Evolutionary conservation across 2,888 invertebrate genomes (phyloP), one percentile per base, ranked within the genome.

Genomic region (Mycalesis mineus): DNA sequence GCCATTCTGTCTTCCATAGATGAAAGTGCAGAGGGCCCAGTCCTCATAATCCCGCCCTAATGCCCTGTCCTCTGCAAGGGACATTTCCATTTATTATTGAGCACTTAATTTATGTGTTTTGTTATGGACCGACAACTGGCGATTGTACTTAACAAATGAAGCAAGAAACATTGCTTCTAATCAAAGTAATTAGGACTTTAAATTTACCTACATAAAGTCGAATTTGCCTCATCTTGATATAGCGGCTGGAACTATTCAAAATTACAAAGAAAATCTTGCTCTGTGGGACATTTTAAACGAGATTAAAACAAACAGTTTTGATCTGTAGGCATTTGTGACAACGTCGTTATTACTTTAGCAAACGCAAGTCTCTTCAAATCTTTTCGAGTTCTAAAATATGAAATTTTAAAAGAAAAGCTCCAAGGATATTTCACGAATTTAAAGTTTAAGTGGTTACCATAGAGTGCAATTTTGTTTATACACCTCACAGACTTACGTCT

Each of bases 51-150:
- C 88, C 88, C 83, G 84, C 85, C 86, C 82, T 88, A 89, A 88
- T 87, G 87, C 88, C 84, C 87, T 85, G 88, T 87, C 88, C 88
- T 86, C 89, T 90, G 90, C 86, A 82, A 83, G 80, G 88, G 90
- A 90, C 90, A 90, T 87, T 88, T 88, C 89, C 90, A 90, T 90
- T 90, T 90, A 90, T 90, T 90, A 90, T 89, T 89, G 89, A 88
- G 89, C 88, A 88, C 90, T 89, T 90, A 90, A 90, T 90, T 90
- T 90, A 90, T 90, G 89, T 89, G 89, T 89, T 88, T 89, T 88
- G 88, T 88, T 87, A 88, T 89, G 88, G 89, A 86, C 89, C 87
- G 78, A 86, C 85, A 82, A 84, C 85, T 80, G 77, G 77, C 71
- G 69, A 72, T 62, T 67, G 29, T 41, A 63, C 68, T 72, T 70